A percentile compares a stretch with the other conserved stretches of the same genome.
These are phyloP conservation scores for Illadopsis cleaveri DNA, from an alignment of 2,113 vertebrate genomes.

Conservation along the genomic window DNA sequence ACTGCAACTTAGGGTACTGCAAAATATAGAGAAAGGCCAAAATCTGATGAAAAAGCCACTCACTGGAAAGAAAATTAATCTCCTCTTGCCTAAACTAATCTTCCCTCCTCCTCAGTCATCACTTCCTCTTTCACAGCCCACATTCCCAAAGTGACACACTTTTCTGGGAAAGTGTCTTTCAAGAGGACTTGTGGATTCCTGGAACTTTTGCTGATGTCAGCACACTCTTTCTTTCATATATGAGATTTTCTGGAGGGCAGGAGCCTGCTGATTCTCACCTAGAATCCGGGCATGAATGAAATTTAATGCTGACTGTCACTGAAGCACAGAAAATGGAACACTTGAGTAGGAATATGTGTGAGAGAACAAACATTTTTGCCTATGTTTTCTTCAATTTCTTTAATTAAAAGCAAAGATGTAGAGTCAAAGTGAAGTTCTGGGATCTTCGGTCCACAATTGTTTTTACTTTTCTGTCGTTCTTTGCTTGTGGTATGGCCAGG, in stretches of 20 bases:
- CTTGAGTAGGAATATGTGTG: not conserved
- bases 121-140: not conserved
- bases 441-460: rapidly evolving
- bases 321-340: not conserved
- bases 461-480: not conserved
- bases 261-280: not conserved
- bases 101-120: not conserved
- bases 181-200: not conserved
- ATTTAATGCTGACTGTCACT: not conserved
- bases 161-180: not conserved
- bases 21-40: not conserved
- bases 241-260: not conserved
- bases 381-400: not conserved
- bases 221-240: not conserved
- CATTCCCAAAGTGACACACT: not conserved
- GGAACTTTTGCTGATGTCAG: not conserved
- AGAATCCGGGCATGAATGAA: not conserved
- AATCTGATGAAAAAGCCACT: not conserved
- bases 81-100: not conserved
- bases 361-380: not conserved
- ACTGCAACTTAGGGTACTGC: not conserved
- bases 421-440: not conserved
- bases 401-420: not conserved
- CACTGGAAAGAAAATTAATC: not conserved
- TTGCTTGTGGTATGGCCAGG: not conserved